These are phyloP conservation scores for Gastrophysa polygoni DNA, from an alignment of 2,888 invertebrate species.

Conservation along the genomic window DNA sequence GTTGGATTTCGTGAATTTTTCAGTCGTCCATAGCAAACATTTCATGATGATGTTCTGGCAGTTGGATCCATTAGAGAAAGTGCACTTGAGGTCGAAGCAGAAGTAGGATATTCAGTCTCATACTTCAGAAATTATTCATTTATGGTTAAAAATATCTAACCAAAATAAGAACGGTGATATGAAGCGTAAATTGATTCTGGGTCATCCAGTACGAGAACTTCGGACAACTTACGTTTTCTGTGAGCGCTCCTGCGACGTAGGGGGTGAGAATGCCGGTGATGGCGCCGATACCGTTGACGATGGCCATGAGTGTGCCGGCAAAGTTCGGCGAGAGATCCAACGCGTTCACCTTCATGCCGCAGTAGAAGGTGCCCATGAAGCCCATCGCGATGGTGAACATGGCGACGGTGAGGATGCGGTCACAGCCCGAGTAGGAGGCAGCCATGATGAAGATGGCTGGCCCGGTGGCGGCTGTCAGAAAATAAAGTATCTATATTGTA, in stretches of 20 bases:
- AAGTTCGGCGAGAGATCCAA: slow-evolving; percentile 70
- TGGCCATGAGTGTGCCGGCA: slow-evolving; percentile 68
- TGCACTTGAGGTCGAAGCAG: too few relatives aligned
- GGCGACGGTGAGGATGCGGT: slow-evolving; percentile 59
- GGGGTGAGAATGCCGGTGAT: slow-evolving; percentile 68
- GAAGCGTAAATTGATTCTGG: too few relatives aligned
- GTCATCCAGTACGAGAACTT: too few relatives aligned
- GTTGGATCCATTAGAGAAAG: too few relatives aligned
- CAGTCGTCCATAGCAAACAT: too few relatives aligned
- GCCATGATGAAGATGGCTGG: slow-evolving; percentile 68
- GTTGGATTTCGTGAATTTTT: too few relatives aligned
- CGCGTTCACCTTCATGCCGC: slow-evolving; percentile 70
- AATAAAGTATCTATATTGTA: too few relatives aligned
- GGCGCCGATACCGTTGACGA: slow-evolving; percentile 68
- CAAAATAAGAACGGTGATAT: too few relatives aligned
- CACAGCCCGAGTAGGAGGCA: slow-evolving; percentile 69
- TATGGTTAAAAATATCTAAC: too few relatives aligned
- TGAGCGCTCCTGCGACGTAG: slow-evolving; percentile 65
- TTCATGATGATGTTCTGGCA: too few relatives aligned
- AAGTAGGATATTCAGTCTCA: too few relatives aligned
- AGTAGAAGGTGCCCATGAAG: slow-evolving; percentile 73
- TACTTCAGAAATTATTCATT: too few relatives aligned
- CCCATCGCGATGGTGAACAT: slow-evolving; percentile 68
- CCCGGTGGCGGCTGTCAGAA: slow-evolving; percentile 63
- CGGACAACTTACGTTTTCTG: slow-evolving; percentile 67